These are phyloP conservation scores for Thripadectes ignobilis DNA, from an alignment of 2,797 vertebrate genomes.

Conservation along the genomic window DNA sequence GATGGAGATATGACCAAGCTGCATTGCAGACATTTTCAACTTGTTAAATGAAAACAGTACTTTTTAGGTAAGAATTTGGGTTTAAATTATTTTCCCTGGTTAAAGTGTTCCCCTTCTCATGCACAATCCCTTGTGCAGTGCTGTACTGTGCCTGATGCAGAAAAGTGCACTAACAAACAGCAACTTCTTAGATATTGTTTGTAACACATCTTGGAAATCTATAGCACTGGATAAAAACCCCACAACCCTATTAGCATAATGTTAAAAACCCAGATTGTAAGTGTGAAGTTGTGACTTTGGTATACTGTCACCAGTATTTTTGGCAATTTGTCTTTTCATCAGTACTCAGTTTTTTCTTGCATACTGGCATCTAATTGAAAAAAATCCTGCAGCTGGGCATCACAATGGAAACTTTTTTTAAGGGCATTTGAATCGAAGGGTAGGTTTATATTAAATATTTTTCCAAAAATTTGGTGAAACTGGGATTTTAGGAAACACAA, in stretches of 20 bases:
- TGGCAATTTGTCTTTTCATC: background rate
- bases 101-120: background rate
- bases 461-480: background rate
- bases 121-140: background rate
- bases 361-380: background rate
- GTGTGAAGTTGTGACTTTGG: background rate
- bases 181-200: background rate
- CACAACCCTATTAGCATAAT: background rate
- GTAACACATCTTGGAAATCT: background rate
- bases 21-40: background rate
- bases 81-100: background rate
- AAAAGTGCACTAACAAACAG: background rate
- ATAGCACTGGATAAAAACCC: background rate
- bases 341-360: background rate
- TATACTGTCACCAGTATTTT: background rate
- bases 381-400: background rate
- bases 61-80: background rate
- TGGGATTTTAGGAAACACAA: background rate
- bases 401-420: background rate
- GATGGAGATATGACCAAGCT: background rate
- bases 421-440: background rate
- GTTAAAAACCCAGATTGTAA: background rate
- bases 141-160: background rate
- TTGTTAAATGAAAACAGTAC: background rate
- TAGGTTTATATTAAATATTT: background rate